A percentile compares a stretch with the other conserved stretches of the same genome.
Evolutionary conservation across 2,113 vertebrate genomes (phyloP).

Genomic region (Lanius collurio): DNA sequence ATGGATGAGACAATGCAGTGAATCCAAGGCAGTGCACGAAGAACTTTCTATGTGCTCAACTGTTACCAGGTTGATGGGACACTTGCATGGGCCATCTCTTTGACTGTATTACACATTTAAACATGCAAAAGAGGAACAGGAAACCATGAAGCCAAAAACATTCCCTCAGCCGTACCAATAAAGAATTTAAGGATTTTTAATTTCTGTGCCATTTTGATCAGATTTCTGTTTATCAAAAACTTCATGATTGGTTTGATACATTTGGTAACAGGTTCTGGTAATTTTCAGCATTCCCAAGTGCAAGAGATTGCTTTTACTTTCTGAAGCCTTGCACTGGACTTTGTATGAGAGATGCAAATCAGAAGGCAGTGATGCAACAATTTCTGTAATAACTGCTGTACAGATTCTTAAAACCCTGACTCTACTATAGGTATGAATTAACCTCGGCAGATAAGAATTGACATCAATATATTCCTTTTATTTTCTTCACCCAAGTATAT

Average conservation of each 20-base stretch:
- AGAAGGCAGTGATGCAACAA: neutral
- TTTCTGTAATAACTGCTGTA: neutral
- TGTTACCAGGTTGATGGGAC: neutral
- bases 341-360: neutral
- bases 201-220: neutral
- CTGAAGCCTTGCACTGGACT: neutral
- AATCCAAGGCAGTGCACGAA: accelerated
- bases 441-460: neutral
- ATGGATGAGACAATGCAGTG: neutral
- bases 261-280: neutral
- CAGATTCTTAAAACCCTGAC: neutral
- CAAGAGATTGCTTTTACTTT: neutral
- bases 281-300: neutral
- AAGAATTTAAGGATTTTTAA: neutral
- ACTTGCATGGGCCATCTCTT: neutral
- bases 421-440: neutral
- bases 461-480: neutral
- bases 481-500: neutral
- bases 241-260: neutral
- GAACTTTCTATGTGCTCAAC: accelerated
- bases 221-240: neutral
- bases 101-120: neutral
- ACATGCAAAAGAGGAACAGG: neutral
- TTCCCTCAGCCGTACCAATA: neutral
- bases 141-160: neutral